Evolutionary conservation across 2,113 vertebrate genomes (phyloP).

Genomic region (Engystomops pustulosus): DNA sequence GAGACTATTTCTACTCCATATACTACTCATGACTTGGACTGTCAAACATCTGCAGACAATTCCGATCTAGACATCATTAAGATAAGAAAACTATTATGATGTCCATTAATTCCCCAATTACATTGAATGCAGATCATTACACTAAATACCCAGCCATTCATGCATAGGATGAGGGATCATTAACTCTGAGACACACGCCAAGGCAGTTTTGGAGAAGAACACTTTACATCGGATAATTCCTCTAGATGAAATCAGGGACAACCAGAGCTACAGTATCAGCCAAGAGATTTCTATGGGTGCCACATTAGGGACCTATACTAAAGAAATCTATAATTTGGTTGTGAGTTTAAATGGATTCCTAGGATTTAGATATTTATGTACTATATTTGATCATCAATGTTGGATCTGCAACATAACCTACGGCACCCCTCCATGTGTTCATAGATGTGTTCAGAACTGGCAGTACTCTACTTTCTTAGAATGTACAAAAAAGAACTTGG

Average conservation of each 20-base stretch:
- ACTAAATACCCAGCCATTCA: slow-evolving; percentile 23
- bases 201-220: slow-evolving; percentile 71
- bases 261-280: background rate
- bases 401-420: too few species aligned
- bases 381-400: too few species aligned
- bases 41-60: background rate
- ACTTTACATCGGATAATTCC: too few species aligned
- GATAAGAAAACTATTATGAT: background rate
- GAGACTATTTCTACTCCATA: background rate
- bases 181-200: slow-evolving; percentile 98
- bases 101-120: slow-evolving; percentile 74
- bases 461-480: too few species aligned
- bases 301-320: background rate
- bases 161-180: slow-evolving; percentile 78
- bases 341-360: too few species aligned
- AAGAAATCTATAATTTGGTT: too few species aligned
- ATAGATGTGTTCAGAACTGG: too few species aligned
- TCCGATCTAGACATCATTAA: slow-evolving; percentile 6
- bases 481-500: too few species aligned
- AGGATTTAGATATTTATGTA: too few species aligned
- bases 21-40: background rate
- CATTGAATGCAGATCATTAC: slow-evolving; percentile 84
- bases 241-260: too few species aligned
- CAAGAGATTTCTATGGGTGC: background rate
- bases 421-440: too few species aligned